Evolutionary conservation across 2,113 vertebrate genomes (phyloP).

Genomic region (Laticauda colubrina): DNA sequence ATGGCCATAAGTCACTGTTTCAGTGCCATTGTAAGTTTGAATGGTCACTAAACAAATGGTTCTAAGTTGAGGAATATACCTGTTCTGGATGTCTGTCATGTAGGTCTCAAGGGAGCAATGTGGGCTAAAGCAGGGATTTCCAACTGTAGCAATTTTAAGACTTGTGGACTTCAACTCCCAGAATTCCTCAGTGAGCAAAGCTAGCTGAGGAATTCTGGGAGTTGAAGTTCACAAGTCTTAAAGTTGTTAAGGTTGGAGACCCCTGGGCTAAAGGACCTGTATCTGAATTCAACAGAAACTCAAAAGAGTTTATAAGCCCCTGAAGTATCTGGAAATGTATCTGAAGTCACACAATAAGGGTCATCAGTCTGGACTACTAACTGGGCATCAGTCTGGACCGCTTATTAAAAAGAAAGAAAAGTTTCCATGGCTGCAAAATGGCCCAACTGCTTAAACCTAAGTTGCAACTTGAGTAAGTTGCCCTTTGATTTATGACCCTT

Average conservation of each 20-base stretch:
- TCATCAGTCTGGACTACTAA: constrained; percentile 53
- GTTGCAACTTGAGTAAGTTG: constrained; percentile 55
- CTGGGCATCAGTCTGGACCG: constrained; percentile 47
- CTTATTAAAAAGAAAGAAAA: constrained; percentile 44
- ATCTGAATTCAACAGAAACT: not conserved
- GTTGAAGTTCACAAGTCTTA: too few species aligned
- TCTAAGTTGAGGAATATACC: too few species aligned
- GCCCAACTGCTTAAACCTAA: constrained; percentile 43
- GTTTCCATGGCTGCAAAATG: not conserved
- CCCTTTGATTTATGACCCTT: constrained; percentile 58
- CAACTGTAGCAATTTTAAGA: too few species aligned
- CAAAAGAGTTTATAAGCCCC: not conserved
- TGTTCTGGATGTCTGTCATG: not conserved
- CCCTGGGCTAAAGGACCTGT: not conserved
- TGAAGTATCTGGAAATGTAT: not conserved
- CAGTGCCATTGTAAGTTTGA: not conserved
- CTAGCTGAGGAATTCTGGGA: too few species aligned
- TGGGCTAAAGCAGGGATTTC: not conserved
- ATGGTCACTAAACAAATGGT: too few species aligned
- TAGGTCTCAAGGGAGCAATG: not conserved
- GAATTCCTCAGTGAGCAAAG: too few species aligned
- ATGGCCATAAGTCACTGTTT: not conserved
- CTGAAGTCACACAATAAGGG: constrained; percentile 12
- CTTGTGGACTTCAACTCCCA: too few species aligned
- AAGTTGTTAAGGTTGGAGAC: too few species aligned